Conservation (phyloP, 1,140 invertebrate species). For the Neoseiulus cucumeris region DNA sequence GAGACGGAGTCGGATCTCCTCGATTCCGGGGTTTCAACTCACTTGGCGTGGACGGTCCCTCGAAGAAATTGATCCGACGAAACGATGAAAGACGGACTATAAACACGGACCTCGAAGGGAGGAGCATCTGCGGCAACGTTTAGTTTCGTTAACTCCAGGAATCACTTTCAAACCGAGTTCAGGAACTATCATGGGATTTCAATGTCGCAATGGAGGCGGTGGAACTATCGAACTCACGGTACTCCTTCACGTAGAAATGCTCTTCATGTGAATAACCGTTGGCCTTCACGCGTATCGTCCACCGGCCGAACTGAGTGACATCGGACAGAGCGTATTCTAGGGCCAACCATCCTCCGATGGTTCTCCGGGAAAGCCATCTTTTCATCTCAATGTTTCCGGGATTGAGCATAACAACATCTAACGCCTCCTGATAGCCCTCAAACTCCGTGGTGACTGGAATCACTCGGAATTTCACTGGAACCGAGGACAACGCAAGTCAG, state of each 20-base stretch:
- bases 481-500: no score
- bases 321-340: background rate
- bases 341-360: background rate
- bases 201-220: no score
- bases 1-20: background rate
- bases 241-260: constrained; percentile 3
- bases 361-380: background rate
- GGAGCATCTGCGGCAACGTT: background rate
- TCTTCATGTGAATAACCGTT: constrained; percentile 1
- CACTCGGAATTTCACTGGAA: background rate
- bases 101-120: background rate
- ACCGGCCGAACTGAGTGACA: background rate
- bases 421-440: background rate
- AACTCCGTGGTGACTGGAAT: constrained; percentile 2
- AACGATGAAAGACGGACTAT: constrained; percentile 6
- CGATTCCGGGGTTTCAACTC: background rate
- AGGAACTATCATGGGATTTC: no score
- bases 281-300: constrained; percentile 6
- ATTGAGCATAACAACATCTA: background rate
- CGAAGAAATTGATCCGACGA: constrained; percentile 5
- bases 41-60: background rate
- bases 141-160: no score
- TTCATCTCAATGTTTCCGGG: background rate
- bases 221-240: background rate
- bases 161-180: no score